A percentile compares a stretch with the other conserved stretches of the same genome.
Evolutionary conservation across 2,888 invertebrate genomes (phyloP).

Genomic region (Baronia brevicornis): DNA sequence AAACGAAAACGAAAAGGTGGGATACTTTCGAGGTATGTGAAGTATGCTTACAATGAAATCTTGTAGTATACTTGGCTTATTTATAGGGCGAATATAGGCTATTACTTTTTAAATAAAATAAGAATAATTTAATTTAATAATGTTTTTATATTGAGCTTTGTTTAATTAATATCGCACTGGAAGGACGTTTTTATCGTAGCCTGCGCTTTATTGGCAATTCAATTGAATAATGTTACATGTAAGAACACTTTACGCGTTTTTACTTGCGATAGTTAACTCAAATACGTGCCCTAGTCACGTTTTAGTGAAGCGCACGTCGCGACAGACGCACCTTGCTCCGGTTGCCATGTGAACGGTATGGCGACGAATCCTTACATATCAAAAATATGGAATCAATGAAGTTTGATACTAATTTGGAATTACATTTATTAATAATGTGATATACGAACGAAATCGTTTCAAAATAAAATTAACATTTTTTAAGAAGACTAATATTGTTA

Average conservation of each 20-base stretch:
- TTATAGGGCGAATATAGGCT: too few relatives aligned
- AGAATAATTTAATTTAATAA: too few relatives aligned
- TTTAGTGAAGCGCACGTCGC: conserved; percentile 23
- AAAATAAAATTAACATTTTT: too few relatives aligned
- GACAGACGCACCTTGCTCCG: conserved; percentile 16
- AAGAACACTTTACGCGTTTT: conserved; percentile 25
- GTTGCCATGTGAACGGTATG: conserved; percentile 16
- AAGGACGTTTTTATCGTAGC: too few relatives aligned
- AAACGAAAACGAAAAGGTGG: too few relatives aligned
- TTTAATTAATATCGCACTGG: too few relatives aligned
- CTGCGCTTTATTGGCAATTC: conserved; percentile 10
- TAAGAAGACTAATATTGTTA: too few relatives aligned
- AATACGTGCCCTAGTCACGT: conserved; percentile 63
- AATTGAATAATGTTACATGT: conserved; percentile 6
- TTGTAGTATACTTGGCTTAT: too few relatives aligned
- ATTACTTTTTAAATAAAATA: too few relatives aligned
- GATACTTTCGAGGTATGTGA: too few relatives aligned
- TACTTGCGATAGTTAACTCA: conserved; percentile 36
- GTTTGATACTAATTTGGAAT: background rate
- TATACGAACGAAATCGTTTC: background rate
- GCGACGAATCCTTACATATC: conserved; percentile 6
- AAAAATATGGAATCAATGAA: conserved; percentile 2
- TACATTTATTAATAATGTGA: background rate
- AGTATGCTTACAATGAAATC: too few relatives aligned
- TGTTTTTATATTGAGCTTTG: too few relatives aligned